phyloP scores from a whole-genome alignment of 2,113 vertebrate species.

The Clinocottus analis region DNA sequence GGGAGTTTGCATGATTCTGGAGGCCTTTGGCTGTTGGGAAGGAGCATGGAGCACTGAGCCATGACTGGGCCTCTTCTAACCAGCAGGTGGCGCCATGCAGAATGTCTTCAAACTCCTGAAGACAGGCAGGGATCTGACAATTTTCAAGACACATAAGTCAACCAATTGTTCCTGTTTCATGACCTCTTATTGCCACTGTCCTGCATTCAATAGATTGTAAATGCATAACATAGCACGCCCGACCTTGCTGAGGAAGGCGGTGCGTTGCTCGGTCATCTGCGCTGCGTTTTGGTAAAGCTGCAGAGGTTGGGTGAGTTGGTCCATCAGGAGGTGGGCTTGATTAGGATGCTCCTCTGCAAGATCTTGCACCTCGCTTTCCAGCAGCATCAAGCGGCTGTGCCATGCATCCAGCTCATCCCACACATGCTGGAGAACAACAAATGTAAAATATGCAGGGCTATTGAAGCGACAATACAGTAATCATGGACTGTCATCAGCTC shows the following conservation, averaged over 20 bases:
- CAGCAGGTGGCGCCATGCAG: conserved; percentile 83
- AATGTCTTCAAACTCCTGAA: conserved; percentile 90
- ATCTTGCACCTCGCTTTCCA: conserved; percentile 94
- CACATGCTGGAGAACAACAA: conserved; percentile 79
- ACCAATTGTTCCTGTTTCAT: neutral
- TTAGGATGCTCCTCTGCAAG: conserved; percentile 88
- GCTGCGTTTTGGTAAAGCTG: conserved; percentile 90
- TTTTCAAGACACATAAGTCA: neutral
- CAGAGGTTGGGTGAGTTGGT: conserved; percentile 87
- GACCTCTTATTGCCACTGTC: neutral
- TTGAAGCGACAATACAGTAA: neutral
- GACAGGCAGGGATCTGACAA: conserved; percentile 86
- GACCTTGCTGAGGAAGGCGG: conserved; percentile 92
- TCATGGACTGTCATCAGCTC: neutral
- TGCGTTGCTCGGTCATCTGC: conserved; percentile 87
- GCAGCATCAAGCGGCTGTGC: conserved; percentile 88
- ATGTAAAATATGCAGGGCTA: neutral
- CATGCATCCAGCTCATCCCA: conserved; percentile 94
- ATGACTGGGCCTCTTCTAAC: conserved; percentile 85
- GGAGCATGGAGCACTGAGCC: conserved; percentile 81
- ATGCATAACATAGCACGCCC: neutral
- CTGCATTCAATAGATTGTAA: neutral
- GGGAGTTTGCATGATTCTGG: conserved; percentile 80
- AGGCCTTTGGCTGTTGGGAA: conserved; percentile 85
- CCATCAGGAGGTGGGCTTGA: conserved; percentile 89